Evolutionary conservation across 1,140 invertebrate genomes (phyloP).

Genomic region (Battus philenor): DNA sequence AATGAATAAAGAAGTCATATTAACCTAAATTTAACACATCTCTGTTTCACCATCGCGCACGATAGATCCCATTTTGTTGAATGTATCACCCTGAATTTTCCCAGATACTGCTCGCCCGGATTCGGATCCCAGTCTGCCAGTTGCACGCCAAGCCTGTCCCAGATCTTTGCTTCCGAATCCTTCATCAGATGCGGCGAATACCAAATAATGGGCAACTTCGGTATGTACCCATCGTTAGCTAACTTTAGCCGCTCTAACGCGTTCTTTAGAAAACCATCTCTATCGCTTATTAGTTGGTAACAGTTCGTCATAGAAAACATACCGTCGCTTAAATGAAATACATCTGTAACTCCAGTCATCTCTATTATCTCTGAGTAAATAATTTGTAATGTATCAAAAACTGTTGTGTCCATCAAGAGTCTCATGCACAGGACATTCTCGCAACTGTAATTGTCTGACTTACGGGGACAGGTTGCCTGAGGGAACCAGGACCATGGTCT

Average conservation of each 20-base stretch:
- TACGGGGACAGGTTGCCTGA: conserved; percentile 82
- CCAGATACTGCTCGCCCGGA: conserved; percentile 35
- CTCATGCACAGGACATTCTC: conserved; percentile 82
- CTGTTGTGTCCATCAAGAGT: conserved; percentile 79
- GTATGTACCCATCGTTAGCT: conserved; percentile 76
- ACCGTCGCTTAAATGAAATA: conserved; percentile 84
- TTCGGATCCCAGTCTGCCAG: conserved; percentile 75
- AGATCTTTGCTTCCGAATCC: conserved; percentile 36
- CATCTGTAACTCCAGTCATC: conserved; percentile 74
- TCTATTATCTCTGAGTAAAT: conserved; percentile 78
- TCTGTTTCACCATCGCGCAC: conserved; percentile 80
- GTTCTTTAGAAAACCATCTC: conserved; percentile 80
- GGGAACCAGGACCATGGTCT: conserved; percentile 83
- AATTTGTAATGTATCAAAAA: conserved; percentile 76
- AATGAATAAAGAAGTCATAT: too few species aligned
- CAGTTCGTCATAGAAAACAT: conserved; percentile 79
- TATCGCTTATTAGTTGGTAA: conserved; percentile 79
- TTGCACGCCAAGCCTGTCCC: conserved; percentile 78
- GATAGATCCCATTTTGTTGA: conserved; percentile 85
- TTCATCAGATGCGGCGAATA: conserved; percentile 31
- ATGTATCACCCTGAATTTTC: conserved; percentile 82
- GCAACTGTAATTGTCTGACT: conserved; percentile 78
- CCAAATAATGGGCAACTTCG: conserved; percentile 57
- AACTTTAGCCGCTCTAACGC: conserved; percentile 73
- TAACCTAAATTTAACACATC: conserved; percentile 79